Base-by-base conservation (phyloP, 1,140 invertebrate species). In the Trissolcus basalis region DNA sequence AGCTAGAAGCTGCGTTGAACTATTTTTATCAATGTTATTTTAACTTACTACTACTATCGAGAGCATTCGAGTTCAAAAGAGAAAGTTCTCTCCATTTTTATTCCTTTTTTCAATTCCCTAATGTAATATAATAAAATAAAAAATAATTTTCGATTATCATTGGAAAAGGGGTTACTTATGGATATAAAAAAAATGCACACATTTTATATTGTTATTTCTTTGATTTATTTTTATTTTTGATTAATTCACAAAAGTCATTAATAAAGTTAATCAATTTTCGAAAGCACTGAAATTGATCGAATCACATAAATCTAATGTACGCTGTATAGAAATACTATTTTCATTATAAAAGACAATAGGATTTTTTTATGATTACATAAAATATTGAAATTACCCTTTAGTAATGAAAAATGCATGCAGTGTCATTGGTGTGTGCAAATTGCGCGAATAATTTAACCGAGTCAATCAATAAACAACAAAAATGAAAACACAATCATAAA, bases 11-110 rank as follows among this genome's bases (percentile, higher is more conserved):
- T 11, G 16, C 44, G 54, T 27, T 44, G 41, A 43, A 65, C 61
- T 78, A 43, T 59, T 64, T 75, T 49, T 59, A 48, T 33, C 65
- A 41, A 15, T 10, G 76, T 80, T 86, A 86, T 86, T 86, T 86
- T 73, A 10, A 71, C 58, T 39, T 15, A 12, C 32, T 48, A 39
- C 27, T 49, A 39, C 32, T 15, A 60, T 45, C 12, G 44, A 7
- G 53, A 39, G 15, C 49, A 44, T 73, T 54, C 60, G 1, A 55
- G 11, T 54, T 12, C 47, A 63, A 61, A 63, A 35, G 8, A 48
- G 33, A 44, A 50, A 12, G 39, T 53, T 51, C 51, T 51, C 4
- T 6, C 0, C 4, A 6, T 14, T 11, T 11, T 48, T 10, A 48
- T 19, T 10, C 19, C n/a, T 48, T 48, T 48, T 48, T 10, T 10